Percentiles rank a stretch among this genome's conserved stretches.
These are phyloP conservation scores for Perca fluviatilis DNA, from an alignment of 2,113 vertebrate genomes.

Conservation along the genomic window DNA sequence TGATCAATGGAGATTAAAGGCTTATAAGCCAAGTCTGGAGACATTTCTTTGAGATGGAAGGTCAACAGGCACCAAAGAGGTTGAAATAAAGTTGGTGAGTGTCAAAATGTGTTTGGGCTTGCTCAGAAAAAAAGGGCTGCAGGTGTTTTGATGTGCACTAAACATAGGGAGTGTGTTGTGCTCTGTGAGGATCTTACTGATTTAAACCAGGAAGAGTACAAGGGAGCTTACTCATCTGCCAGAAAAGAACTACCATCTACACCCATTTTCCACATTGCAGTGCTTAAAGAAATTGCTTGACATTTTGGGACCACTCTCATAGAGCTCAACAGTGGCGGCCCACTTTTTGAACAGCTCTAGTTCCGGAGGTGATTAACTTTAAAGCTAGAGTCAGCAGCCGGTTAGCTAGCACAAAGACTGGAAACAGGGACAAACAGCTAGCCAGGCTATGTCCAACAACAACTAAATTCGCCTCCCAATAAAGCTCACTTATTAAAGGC, in stretches of 20 bases:
- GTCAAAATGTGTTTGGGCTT: neutral
- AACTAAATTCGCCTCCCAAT: too few relatives aligned
- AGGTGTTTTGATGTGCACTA: neutral
- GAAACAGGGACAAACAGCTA: too few relatives aligned
- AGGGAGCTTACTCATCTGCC: neutral
- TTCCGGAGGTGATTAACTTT: too few relatives aligned
- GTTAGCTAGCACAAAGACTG: neutral
- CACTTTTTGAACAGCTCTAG: too few relatives aligned
- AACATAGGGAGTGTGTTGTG: neutral
- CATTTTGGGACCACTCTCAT: too few relatives aligned
- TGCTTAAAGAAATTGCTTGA: too few relatives aligned
- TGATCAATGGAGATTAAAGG: neutral
- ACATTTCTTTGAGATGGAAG: constrained; percentile 16
- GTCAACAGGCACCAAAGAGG: constrained; percentile 6
- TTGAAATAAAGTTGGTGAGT: neutral
- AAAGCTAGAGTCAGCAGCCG: neutral
- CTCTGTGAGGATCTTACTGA: neutral
- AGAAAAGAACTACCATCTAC: too few relatives aligned
- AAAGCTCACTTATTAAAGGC: too few relatives aligned
- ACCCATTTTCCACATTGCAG: too few relatives aligned
- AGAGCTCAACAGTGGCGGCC: too few relatives aligned
- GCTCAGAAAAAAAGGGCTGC: neutral
- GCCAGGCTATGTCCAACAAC: too few relatives aligned
- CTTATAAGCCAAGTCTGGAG: neutral
- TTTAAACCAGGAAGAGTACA: neutral